phyloP scores from a whole-genome alignment of 2,113 vertebrate species.

The Irena cyanogastra region DNA sequence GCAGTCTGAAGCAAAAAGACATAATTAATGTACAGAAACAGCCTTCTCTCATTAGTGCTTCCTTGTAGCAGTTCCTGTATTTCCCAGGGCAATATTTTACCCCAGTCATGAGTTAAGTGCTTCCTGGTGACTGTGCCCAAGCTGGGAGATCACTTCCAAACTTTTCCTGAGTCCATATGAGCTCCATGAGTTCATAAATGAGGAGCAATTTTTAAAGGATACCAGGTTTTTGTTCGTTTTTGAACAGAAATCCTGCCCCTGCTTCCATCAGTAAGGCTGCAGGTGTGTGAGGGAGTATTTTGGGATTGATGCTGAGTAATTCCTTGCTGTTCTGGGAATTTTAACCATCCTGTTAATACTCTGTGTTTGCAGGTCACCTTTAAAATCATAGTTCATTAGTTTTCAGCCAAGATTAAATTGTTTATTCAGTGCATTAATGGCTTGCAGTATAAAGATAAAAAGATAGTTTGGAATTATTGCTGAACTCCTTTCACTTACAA shows the following conservation, averaged over 20 bases:
- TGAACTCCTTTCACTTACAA: conserved; percentile 15
- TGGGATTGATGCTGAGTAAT: neutral
- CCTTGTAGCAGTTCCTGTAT: neutral
- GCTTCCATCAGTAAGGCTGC: neutral
- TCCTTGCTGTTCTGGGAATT: neutral
- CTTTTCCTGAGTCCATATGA: neutral
- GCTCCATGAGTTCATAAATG: neutral
- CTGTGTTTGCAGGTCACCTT: conserved; percentile 18
- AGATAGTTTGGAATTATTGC: conserved; percentile 1
- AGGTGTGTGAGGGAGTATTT: neutral
- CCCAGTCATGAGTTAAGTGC: neutral
- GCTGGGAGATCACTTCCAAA: neutral
- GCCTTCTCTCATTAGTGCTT: conserved; percentile 1
- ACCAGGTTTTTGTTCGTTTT: neutral
- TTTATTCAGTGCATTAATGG: conserved; percentile 51
- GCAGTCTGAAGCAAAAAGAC: neutral
- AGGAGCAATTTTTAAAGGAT: neutral
- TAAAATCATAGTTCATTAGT: conserved; percentile 46
- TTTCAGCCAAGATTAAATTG: conserved; percentile 11
- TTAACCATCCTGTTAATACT: neutral
- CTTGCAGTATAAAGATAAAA: conserved; percentile 37
- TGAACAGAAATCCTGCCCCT: neutral
- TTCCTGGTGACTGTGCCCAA: neutral
- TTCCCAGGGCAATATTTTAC: neutral
- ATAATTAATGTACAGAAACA: neutral